A percentile compares a stretch with the other conserved stretches of the same genome.
These are phyloP conservation scores for Ceryle rudis DNA, from an alignment of 2,797 vertebrate genomes.

Conservation along the genomic window DNA sequence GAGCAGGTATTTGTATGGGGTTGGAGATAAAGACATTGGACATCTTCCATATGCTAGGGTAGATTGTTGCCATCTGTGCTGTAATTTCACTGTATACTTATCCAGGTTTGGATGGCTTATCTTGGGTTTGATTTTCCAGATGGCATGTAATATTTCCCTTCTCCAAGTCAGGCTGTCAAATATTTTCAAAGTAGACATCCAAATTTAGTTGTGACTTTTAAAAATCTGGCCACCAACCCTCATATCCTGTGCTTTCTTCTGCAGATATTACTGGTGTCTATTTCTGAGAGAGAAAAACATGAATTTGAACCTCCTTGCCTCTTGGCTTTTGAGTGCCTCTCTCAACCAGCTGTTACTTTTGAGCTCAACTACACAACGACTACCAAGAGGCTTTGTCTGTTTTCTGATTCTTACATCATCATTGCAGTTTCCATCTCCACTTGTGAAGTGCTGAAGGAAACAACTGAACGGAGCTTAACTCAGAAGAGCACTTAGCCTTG, in stretches of 20 bases:
- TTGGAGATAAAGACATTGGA: not conserved
- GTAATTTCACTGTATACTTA: not conserved
- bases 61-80: not conserved
- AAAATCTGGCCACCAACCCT: not conserved
- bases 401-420: not conserved
- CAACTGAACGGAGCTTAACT: not conserved
- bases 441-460: not conserved
- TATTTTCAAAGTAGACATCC: not conserved
- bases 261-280: not conserved
- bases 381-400: not conserved
- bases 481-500: not conserved
- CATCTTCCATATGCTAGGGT: not conserved
- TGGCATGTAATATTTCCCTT: not conserved
- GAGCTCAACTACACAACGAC: not conserved
- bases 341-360: not conserved
- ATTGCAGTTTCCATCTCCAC: not conserved
- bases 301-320: not conserved
- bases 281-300: not conserved
- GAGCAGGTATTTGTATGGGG: not conserved
- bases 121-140: not conserved
- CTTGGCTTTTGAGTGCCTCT: not conserved
- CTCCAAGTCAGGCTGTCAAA: not conserved
- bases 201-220: not conserved
- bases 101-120: not conserved
- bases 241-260: not conserved